Evolutionary conservation across 92 coral and sea anemone species (phyloP).

Genomic region (Pocillopora grandis): DNA sequence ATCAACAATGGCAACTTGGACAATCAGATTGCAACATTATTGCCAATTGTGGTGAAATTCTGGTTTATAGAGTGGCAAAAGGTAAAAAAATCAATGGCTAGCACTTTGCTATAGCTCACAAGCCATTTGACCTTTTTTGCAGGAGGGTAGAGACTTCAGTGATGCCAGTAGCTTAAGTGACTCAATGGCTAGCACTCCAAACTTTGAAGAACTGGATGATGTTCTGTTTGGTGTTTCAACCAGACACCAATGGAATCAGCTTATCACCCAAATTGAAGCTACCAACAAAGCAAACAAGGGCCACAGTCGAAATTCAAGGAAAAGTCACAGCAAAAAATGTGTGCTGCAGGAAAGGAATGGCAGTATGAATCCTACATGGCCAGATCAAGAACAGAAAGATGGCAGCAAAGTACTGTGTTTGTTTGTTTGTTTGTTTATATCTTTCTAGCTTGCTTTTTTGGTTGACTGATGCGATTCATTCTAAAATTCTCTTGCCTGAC

Average conservation of each 20-base stretch:
- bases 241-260: constrained; percentile 93
- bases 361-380: neutral
- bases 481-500: no score
- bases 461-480: no score
- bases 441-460: neutral
- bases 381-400: constrained; percentile 32
- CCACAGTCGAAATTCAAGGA: constrained; percentile 6
- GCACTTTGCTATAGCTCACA: no score
- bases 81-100: no score
- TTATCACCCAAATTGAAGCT: constrained; percentile 86
- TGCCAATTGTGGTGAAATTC: no score
- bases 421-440: no score
- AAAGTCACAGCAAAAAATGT: neutral
- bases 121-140: neutral
- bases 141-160: constrained; percentile 87
- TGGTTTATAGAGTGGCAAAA: neutral
- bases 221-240: constrained; percentile 92
- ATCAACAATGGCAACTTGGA: no score
- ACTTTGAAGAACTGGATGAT: constrained; percentile 93
- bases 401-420: neutral
- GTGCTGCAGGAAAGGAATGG: constrained; percentile 24
- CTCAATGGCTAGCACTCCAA: constrained; percentile 67
- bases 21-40: no score
- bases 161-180: constrained; percentile 79
- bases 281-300: constrained; percentile 68